These are phyloP conservation scores for Copsychus sechellarum DNA, from an alignment of 2,113 vertebrate genomes.

Conservation along the genomic window DNA sequence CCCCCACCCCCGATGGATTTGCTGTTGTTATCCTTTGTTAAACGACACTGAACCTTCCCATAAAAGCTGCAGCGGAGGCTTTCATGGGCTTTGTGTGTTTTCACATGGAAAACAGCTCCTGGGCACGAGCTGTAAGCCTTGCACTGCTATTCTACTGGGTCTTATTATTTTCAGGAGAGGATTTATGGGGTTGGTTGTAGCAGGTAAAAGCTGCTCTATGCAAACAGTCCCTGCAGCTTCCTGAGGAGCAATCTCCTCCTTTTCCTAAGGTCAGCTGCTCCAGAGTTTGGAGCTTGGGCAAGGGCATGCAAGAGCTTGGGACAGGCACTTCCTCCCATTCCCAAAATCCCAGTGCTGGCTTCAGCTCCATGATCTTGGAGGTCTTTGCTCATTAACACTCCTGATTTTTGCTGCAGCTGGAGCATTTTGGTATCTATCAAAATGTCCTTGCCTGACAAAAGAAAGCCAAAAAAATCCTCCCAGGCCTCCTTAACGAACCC, in stretches of 20 bases:
- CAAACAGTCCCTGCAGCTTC: background rate
- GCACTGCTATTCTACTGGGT: background rate
- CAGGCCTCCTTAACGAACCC: background rate
- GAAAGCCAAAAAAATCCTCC: background rate
- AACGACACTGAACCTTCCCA: background rate
- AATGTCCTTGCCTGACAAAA: background rate
- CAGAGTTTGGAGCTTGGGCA: background rate
- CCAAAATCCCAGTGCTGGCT: background rate
- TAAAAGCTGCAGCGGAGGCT: background rate
- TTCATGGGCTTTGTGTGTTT: background rate
- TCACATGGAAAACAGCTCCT: background rate
- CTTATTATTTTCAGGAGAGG: background rate
- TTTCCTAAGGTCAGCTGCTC: background rate
- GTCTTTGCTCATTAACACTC: background rate
- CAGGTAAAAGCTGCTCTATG: background rate
- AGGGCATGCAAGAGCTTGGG: background rate
- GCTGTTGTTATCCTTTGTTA: background rate
- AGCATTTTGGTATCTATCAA: background rate
- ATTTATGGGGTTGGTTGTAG: background rate
- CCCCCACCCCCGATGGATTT: background rate
- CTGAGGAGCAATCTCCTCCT: background rate
- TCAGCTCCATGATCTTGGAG: accelerated
- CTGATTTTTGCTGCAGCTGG: background rate
- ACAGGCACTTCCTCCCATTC: background rate
- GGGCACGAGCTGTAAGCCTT: background rate